Percentiles rank a stretch among this genome's conserved stretches.
phyloP scores from a whole-genome alignment of 1,140 invertebrate genomes.

The Drosophila bocki region DNA sequence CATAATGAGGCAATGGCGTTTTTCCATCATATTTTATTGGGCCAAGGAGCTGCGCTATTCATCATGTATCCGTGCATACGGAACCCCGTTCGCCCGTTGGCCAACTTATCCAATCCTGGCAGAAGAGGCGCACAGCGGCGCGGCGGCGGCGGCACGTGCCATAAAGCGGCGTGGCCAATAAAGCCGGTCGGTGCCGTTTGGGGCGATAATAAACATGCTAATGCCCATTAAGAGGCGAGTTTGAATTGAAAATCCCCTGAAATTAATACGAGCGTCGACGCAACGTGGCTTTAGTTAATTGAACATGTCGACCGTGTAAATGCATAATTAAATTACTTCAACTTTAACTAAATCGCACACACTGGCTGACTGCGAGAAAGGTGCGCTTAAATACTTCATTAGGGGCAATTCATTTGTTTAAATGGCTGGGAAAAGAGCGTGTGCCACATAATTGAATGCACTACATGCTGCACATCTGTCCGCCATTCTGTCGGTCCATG shows the following conservation, averaged over 20 bases:
- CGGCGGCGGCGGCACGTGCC: slow-evolving; percentile 62
- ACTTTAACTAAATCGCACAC: slow-evolving; percentile 58
- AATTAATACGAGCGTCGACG: slow-evolving; percentile 43
- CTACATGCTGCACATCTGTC: slow-evolving; percentile 35
- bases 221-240: slow-evolving; percentile 67
- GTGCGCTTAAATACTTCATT: slow-evolving; percentile 58
- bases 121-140: slow-evolving; percentile 35
- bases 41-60: slow-evolving; percentile 50
- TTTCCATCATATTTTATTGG: slow-evolving; percentile 68
- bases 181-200: slow-evolving; percentile 56
- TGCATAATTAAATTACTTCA: slow-evolving; percentile 76
- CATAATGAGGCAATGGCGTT: slow-evolving; percentile 80
- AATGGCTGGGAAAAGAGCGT: slow-evolving; percentile 49
- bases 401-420: slow-evolving; percentile 61
- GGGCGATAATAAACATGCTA: slow-evolving; percentile 58
- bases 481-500: slow-evolving; percentile 16
- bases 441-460: slow-evolving; percentile 60
- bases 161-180: slow-evolving; percentile 63
- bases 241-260: slow-evolving; percentile 61
- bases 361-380: slow-evolving; percentile 17
- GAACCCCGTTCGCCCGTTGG: slow-evolving; percentile 53
- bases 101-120: slow-evolving; percentile 25
- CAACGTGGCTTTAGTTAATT: slow-evolving; percentile 65
- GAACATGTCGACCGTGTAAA: slow-evolving; percentile 65
- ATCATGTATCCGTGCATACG: slow-evolving; percentile 71